Evolutionary conservation across 2,113 vertebrate genomes (phyloP), one percentile per base, ranked within the genome.

Genomic region (Psilopsiagon aurifrons): DNA sequence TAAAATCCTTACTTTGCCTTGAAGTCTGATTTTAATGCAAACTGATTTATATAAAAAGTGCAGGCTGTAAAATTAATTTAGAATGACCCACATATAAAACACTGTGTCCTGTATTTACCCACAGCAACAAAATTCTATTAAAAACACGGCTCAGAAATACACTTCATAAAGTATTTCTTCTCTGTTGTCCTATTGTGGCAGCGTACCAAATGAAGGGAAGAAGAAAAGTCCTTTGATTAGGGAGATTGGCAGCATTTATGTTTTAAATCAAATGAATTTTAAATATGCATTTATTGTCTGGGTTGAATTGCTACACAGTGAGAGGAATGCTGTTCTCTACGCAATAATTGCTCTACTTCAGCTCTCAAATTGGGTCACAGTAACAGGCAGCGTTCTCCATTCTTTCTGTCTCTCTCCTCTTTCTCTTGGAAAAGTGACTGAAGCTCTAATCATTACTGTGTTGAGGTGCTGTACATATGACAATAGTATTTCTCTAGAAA

Each of bases 271-370:
- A 88, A 52, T 55, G 7, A 73, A 76, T 88, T 93, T 86, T 83
- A 91, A 94, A 84, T 93, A 89, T 62, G 41, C 69, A 66, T 86
- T 95, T 93, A 74, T 90, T 92, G 49, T 86, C 73, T 91, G 86
- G 18, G 49, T 95, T 94, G 66, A 87, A 90, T 47, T 82, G 80
- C 73, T 69, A 33, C 86, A 37, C 41, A 84, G 67, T 64, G 59
- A 86, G 88, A 83, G 81, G 63, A 84, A 74, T 76, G 63, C 83
- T 92, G 35, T 88, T 94, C 70, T 89, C 73, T 71, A 83, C 89
- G 91, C 85, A 88, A 10, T 79, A 88, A 88, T 78, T 52, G 77
- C 35, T 86, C 76, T 95, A 44, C 79, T 86, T 88, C 71, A 83
- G 64, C 64, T 91, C 35, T 75, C 82, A 82, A 91, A 93, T 10